phyloP scores from a whole-genome alignment of 2,797 vertebrate species.

The Gorsachius magnificus region DNA sequence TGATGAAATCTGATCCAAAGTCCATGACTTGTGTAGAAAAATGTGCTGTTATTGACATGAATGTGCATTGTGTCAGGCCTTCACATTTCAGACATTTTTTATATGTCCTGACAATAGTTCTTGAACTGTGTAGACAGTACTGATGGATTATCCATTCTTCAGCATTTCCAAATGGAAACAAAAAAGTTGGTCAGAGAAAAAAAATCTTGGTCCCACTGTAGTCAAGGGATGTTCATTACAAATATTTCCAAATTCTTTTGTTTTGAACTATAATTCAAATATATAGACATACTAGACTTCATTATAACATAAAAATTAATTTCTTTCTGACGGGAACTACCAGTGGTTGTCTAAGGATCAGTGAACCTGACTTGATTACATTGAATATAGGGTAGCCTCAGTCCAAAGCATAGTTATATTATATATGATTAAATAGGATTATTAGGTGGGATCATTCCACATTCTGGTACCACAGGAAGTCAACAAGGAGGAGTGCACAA shows the following conservation, averaged over 20 bases:
- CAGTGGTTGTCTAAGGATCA: background rate
- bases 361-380: background rate
- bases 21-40: slow-evolving; percentile 50
- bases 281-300: background rate
- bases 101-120: slow-evolving; percentile 54
- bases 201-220: slow-evolving; percentile 1
- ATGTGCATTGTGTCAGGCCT: slow-evolving; percentile 60
- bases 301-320: background rate
- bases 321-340: background rate
- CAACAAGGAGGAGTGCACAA: background rate
- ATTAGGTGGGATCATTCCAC: background rate
- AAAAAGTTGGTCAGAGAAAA: background rate
- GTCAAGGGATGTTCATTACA: background rate
- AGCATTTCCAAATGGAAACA: slow-evolving; percentile 57
- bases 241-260: slow-evolving; percentile 35
- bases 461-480: background rate
- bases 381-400: background rate
- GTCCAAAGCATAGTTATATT: background rate
- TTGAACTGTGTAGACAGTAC: slow-evolving; percentile 54
- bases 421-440: background rate
- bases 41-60: slow-evolving; percentile 53
- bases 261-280: background rate
- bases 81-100: slow-evolving; percentile 52
- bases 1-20: slow-evolving; percentile 62
- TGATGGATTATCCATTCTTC: slow-evolving; percentile 67